Base-by-base conservation (phyloP, 2,888 invertebrate species). In the Phlogophora meticulosa region DNA sequence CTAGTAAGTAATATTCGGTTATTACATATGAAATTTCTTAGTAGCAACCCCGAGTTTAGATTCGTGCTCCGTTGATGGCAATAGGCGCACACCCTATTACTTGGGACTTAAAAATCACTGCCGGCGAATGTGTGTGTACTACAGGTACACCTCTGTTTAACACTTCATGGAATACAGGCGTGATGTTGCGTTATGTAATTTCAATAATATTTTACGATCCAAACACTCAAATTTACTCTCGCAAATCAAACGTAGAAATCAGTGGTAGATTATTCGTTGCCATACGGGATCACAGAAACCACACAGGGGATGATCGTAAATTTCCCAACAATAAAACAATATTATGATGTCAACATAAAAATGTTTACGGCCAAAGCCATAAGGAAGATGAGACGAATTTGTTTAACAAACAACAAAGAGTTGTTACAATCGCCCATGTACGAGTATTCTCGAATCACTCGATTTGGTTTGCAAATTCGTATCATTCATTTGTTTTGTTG, bases 311-410 rank as follows among this genome's bases (percentile, higher is more conserved):
- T 62, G 61, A 66, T 83, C 87, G 78, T 90, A 88, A 88, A 88
- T 83, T 84, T 78, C 84, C 76, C 71, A 83, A 81, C 86, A 84
- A 86, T 88, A 90, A 88, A 91, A 90, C 85, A 87, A 90, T 88
- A 87, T 86, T 86, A 88, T 88, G 84, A 89, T 87, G 86, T 86
- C 76, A 78, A 85, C 87, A 91, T 90, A 90, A 90, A 87, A 85
- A 88, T 85, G 74, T 92, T 92, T 91, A 92, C 85, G 88, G 85
- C 80, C 80, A 65, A 80, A 80, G 76, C 85, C 85, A 83, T 91
- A 88, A 89, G 88, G 85, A 88, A 84, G 85, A 90, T 88, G 85
- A 72, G 36, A 52, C 34, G 48, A 61, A 82, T 73, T 76, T 68
- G 61, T 73, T 65, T 56, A 58, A 62, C 52, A 43, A 64, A 60